phyloP scores from a whole-genome alignment of 2,113 vertebrate genomes.

The Myanophis thanlyinensis region DNA sequence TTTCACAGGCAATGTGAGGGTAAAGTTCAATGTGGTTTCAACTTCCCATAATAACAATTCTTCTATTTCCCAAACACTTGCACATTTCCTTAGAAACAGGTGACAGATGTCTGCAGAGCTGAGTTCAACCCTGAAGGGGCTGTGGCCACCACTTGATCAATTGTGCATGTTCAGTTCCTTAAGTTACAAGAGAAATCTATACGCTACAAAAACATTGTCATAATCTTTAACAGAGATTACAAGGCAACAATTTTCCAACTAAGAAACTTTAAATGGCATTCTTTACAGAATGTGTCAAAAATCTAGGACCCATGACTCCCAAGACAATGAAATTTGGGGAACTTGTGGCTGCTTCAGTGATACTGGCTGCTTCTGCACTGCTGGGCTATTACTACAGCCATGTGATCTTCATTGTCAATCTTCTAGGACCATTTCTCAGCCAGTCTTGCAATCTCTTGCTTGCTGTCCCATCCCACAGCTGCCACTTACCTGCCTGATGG shows the following conservation, averaged over 20 bases:
- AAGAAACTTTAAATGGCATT: neutral
- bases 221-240: neutral
- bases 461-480: neutral
- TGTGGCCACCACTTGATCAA: conserved; percentile 40
- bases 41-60: conserved; percentile 58
- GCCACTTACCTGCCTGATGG: neutral
- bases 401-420: neutral
- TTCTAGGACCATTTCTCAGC: neutral
- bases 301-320: neutral
- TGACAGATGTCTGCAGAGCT: conserved; percentile 63
- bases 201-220: neutral
- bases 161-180: conserved; percentile 60
- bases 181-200: conserved; percentile 40
- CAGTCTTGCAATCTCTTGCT: neutral
- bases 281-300: neutral
- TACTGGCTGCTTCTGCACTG: neutral
- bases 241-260: neutral
- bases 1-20: conserved; percentile 51
- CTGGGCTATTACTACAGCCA: neutral
- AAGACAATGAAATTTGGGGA: neutral
- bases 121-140: conserved; percentile 49
- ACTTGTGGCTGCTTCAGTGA: neutral
- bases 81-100: conserved; percentile 65
- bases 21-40: conserved; percentile 63
- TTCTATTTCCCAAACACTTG: conserved; percentile 60